Evolutionary conservation across 2,797 vertebrate genomes (phyloP), one percentile per base, ranked within the genome.

Genomic region (Hippopotamyrus pictus): DNA sequence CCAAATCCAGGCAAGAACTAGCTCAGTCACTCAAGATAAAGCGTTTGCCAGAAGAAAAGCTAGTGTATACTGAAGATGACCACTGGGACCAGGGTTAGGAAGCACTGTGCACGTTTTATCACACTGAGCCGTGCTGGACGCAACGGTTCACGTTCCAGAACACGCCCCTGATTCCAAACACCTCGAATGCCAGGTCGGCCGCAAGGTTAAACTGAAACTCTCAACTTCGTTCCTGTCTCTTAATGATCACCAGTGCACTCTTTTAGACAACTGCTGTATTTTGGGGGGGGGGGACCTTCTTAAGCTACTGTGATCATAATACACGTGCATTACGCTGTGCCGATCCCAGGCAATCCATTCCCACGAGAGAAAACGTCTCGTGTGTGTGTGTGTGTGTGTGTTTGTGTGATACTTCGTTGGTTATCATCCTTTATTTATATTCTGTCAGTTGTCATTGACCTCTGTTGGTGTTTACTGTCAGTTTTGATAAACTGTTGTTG

Each of bases 321-420:
- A 46, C 5, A 62, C 92, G 91, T 92, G 50, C 73, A 76, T 73
- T 86, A 53, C 37, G 33, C 41, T 84, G 59, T 83, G 86, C 57
- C 88, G 88, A 59, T 91, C 88, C 88, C n/a, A 6, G 19, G 41
- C n/a, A 50, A 51, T 51, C 9, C 48, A 51, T 84, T 84, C 19
- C 8, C 46, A 50, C 22, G 19, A n/a, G n/a, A n/a, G 46, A 46
- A 83, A 25, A 83, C 3, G 44, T 83, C 44, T 48, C 6, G 8
- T 84, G 41, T 11, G 22, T 12, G 59, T 65, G 88, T 79, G 89
- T 79, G 14, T 48, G 37, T 9, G 57, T 29, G 11, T 69, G 51
- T 22, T 88, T 88, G n/a, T 88, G 91, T 51, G 46, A 83, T 88
- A 17, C 33, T 88, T 85, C 33, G 46, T 46, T 9, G 33, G 62